Conservation (phyloP, 1,140 invertebrate species). For the Drosophila grimshawi region DNA sequence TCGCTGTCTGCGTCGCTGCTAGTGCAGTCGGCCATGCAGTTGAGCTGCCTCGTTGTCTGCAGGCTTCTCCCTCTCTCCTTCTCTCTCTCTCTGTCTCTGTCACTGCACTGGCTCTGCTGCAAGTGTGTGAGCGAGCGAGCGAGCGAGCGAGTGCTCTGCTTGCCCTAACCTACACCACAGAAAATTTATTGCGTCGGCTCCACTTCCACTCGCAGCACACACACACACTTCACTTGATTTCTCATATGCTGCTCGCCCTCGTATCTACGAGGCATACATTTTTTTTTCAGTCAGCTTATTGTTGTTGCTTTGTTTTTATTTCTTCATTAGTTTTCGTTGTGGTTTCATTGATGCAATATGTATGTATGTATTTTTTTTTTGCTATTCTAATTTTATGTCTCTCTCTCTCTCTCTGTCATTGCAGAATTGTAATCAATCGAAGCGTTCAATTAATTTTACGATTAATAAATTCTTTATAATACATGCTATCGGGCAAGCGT, state of each 20-base stretch:
- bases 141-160: slow-evolving; percentile 32
- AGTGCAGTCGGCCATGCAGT: slow-evolving; percentile 56
- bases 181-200: slow-evolving; percentile 76
- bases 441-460: slow-evolving; percentile 33
- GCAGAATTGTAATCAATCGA: slow-evolving; percentile 37
- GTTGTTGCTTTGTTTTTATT: slow-evolving; percentile 42
- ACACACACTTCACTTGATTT: slow-evolving; percentile 51
- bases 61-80: not conserved
- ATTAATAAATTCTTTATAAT: slow-evolving; percentile 28
- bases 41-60: slow-evolving; percentile 21
- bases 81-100: not conserved
- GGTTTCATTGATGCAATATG: slow-evolving; percentile 63
- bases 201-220: slow-evolving; percentile 39
- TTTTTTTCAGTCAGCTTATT: slow-evolving; percentile 36
- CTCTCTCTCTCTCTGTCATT: slow-evolving; percentile 16
- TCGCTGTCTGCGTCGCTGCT: slow-evolving; percentile 19
- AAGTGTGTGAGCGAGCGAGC: slow-evolving; percentile 16
- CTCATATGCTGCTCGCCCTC: slow-evolving; percentile 21
- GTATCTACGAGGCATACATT: slow-evolving; percentile 55
- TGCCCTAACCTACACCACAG: slow-evolving; percentile 78
- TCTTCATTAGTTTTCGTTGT: slow-evolving; percentile 44
- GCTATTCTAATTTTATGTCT: slow-evolving; percentile 23
- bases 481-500: slow-evolving; percentile 19
- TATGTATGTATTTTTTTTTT: slow-evolving; percentile 8
- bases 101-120: not conserved